A percentile compares a stretch with the other conserved stretches of the same genome.
Evolutionary conservation across 2,113 vertebrate genomes (phyloP).

Genomic region (cat (Felis catus)): DNA sequence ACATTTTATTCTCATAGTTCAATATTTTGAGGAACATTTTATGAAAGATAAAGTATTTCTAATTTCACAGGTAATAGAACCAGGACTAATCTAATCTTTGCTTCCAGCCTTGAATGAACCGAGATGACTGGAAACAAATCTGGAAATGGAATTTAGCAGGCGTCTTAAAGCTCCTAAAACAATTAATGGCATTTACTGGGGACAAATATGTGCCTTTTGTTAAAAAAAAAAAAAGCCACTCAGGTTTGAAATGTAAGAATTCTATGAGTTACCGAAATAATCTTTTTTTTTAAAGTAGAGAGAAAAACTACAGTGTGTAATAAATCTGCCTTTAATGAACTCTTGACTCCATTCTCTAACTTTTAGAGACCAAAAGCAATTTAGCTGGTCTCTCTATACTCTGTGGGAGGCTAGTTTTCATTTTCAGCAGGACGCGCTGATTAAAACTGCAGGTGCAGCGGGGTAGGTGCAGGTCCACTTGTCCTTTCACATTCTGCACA

Average conservation of each 20-base stretch:
- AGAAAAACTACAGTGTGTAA: not conserved
- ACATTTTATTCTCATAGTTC: not conserved
- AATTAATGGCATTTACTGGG: not conserved
- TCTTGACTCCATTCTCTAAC: not conserved
- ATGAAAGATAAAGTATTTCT: not conserved
- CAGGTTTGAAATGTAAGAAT: not conserved
- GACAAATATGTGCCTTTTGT: not conserved
- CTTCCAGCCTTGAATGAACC: not conserved
- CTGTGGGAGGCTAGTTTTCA: not conserved
- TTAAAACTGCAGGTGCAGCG: not conserved
- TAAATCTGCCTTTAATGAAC: not conserved
- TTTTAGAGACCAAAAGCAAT: not conserved
- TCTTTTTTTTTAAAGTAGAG: not conserved
- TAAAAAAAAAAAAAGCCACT: not conserved
- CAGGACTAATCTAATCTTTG: not conserved
- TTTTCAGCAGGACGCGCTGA: not conserved
- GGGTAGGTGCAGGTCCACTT: not conserved
- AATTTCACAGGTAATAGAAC: not conserved
- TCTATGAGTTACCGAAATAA: not conserved
- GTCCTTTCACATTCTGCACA: not conserved
- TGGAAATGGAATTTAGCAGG: not conserved
- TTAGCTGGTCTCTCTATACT: not conserved
- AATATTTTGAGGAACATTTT: not conserved
- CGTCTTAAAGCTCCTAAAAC: not conserved
- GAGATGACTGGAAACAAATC: not conserved